Conservation (phyloP, 2,113 vertebrate genomes). For the Lepisosteus oculatus region DNA sequence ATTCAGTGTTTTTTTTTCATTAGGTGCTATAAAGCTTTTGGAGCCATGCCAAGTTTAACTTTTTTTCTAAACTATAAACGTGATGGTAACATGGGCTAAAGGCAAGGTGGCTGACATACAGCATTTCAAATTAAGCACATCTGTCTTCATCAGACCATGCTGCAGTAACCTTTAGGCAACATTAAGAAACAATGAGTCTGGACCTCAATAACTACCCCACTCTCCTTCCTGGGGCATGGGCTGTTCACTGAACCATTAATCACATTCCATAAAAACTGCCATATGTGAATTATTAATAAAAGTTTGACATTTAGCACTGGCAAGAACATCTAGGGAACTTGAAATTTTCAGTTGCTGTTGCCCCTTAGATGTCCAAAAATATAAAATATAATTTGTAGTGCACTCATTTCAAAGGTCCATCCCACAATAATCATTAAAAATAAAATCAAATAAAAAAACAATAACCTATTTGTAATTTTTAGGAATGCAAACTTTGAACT, state of each 20-base stretch:
- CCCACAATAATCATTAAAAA: too few species aligned
- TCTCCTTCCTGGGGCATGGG: background rate
- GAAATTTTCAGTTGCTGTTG: background rate
- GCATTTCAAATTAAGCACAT: constrained; percentile 7
- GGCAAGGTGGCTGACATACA: background rate
- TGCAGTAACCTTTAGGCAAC: constrained; percentile 19
- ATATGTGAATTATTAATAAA: constrained; percentile 8
- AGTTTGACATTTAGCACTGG: constrained; percentile 8
- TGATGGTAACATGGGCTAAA: background rate
- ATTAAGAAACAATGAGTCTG: constrained; percentile 11
- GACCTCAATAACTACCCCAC: background rate
- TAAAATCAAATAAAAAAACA: too few species aligned
- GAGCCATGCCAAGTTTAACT: background rate
- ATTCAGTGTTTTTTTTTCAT: background rate
- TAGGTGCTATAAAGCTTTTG: background rate
- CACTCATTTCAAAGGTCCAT: background rate
- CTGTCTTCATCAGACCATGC: constrained; percentile 15
- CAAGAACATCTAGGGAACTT: too few species aligned
- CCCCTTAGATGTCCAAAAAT: background rate
- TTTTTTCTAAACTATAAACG: too few species aligned
- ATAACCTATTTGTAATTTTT: too few species aligned
- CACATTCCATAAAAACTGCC: constrained; percentile 1
- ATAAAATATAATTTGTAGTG: background rate
- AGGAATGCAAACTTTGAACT: too few species aligned
- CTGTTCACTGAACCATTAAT: constrained; percentile 5